Evolutionary conservation across 2,888 invertebrate species (phyloP).

Genomic region (Agrotis clavis): DNA sequence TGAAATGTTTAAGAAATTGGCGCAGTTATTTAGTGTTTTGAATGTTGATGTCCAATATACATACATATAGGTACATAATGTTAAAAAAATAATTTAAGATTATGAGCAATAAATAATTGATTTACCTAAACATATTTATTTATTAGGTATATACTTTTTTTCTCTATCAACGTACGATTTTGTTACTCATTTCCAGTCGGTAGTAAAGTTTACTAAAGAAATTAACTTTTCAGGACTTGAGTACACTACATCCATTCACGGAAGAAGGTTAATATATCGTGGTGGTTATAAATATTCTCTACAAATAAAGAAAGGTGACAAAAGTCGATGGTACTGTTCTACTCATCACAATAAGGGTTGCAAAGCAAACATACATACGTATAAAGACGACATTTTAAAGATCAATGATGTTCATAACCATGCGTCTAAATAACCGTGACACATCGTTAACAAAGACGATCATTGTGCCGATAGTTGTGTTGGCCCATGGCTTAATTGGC

Average conservation of each 20-base stretch:
- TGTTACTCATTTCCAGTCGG: neutral
- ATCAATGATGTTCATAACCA: slow-evolving; percentile 34
- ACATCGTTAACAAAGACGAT: neutral
- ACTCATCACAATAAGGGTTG: slow-evolving; percentile 64
- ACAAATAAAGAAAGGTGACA: slow-evolving; percentile 21
- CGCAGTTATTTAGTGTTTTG: too few species aligned
- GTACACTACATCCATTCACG: slow-evolving; percentile 29
- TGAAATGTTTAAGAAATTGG: too few species aligned
- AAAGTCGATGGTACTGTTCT: slow-evolving; percentile 63
- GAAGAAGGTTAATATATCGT: slow-evolving; percentile 25
- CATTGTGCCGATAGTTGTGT: too few species aligned
- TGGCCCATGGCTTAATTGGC: too few species aligned
- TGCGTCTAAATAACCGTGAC: neutral
- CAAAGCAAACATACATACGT: slow-evolving; percentile 40
- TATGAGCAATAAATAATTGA: too few species aligned
- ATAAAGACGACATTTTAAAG: neutral
- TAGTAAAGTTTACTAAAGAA: neutral
- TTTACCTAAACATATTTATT: neutral
- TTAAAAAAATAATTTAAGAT: too few species aligned
- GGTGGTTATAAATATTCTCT: slow-evolving; percentile 35
- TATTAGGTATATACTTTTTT: neutral
- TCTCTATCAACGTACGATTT: neutral
- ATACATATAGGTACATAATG: too few species aligned
- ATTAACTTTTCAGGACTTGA: slow-evolving; percentile 10
- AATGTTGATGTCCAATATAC: too few species aligned